Conservation (phyloP, 2,797 vertebrate species). For the Falco columbarius region DNA sequence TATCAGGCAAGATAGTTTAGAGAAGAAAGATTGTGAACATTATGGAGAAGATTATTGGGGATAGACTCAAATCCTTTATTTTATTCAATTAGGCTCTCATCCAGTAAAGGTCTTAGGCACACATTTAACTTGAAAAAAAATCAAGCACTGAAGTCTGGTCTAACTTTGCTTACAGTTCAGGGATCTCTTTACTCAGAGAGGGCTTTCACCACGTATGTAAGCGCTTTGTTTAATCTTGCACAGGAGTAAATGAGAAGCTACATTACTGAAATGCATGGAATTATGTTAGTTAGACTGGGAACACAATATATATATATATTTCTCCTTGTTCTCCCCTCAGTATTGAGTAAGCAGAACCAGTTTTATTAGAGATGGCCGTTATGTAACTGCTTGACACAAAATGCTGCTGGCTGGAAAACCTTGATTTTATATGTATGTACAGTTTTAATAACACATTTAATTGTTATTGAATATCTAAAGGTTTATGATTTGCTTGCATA, state of each 20-base stretch:
- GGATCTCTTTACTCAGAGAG: not conserved
- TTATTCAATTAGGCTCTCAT: constrained; percentile 41
- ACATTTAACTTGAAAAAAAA: not conserved
- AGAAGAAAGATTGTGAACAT: not conserved
- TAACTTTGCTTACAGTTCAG: not conserved
- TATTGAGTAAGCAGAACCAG: not conserved
- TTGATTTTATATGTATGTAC: not conserved
- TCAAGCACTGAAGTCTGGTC: not conserved
- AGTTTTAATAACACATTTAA: not conserved
- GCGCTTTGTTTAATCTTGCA: not conserved
- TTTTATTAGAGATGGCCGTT: not conserved
- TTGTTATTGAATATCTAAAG: not conserved
- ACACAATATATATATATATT: not conserved
- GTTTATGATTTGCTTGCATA: not conserved
- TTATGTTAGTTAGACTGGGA: not conserved
- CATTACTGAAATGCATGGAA: not conserved
- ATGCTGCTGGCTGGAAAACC: not conserved
- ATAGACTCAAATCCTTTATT: not conserved
- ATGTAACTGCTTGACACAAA: not conserved
- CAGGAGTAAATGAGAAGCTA: not conserved
- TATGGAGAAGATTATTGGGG: constrained; percentile 34
- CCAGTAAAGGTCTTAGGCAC: not conserved
- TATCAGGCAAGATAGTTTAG: constrained; percentile 18
- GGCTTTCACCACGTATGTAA: not conserved
- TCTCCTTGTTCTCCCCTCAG: not conserved